Evolutionary conservation across 30 jellyfish, hydroid and myxozoan species (phyloP).

Genomic region (Aurelia aurita complex sp. Pacific): DNA sequence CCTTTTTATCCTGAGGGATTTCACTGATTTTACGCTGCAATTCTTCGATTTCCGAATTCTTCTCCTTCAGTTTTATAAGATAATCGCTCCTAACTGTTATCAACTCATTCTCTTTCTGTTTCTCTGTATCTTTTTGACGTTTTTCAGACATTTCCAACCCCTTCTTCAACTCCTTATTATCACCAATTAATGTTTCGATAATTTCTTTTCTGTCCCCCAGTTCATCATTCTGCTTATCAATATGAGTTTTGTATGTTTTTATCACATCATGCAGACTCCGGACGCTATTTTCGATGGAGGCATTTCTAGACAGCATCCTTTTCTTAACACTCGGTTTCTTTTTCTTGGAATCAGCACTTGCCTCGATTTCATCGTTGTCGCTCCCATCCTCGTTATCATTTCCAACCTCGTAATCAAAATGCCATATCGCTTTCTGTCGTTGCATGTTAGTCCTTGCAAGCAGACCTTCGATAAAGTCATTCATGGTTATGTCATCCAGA

Average conservation of each 20-base stretch:
- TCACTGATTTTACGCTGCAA: neutral
- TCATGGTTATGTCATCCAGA: neutral
- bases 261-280: neutral
- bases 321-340: neutral
- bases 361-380: slow-evolving; percentile 11
- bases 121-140: slow-evolving; percentile 8
- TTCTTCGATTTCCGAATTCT: slow-evolving; percentile 13
- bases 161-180: slow-evolving; percentile 34
- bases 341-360: slow-evolving; percentile 1
- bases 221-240: slow-evolving; percentile 25
- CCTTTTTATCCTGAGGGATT: neutral
- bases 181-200: slow-evolving; percentile 17
- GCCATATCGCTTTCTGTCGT: slow-evolving; percentile 29
- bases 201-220: slow-evolving; percentile 10
- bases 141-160: slow-evolving; percentile 37
- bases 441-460: slow-evolving; percentile 42
- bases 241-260: neutral
- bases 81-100: slow-evolving; percentile 1
- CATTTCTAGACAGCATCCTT: slow-evolving; percentile 1
- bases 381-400: slow-evolving; percentile 39
- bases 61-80: slow-evolving; percentile 6
- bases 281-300: neutral
- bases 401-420: slow-evolving; percentile 23
- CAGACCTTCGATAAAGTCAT: slow-evolving; percentile 24
- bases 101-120: slow-evolving; percentile 1